Conservation (phyloP, 2,888 invertebrate species). For the Dromius quadrimaculatus region DNA sequence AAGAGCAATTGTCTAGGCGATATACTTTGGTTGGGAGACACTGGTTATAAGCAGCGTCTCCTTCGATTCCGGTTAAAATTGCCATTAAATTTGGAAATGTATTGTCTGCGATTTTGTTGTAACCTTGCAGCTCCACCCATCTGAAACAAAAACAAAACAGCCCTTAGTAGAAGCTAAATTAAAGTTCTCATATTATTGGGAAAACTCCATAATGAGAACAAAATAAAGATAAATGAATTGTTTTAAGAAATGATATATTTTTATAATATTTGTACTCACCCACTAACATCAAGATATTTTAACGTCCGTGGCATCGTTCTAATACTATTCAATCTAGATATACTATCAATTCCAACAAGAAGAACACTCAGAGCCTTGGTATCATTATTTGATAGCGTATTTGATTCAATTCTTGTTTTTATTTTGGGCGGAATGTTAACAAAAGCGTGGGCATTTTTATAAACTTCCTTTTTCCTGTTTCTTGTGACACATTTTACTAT, state of each 20-base stretch:
- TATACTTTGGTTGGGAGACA: conserved; percentile 69
- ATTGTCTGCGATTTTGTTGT: conserved; percentile 84
- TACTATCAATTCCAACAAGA: conserved; percentile 86
- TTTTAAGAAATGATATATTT: conserved; percentile 6
- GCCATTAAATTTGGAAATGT: conserved; percentile 93
- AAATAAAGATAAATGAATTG: conserved; percentile 1
- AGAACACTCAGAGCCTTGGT: conserved; percentile 74
- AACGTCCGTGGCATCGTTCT: conserved; percentile 82
- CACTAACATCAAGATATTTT: conserved; percentile 74
- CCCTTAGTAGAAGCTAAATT: conserved; percentile 25
- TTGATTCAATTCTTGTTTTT: conserved; percentile 57
- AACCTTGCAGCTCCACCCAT: conserved; percentile 63
- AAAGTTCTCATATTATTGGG: conserved; percentile 5
- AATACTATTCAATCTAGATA: conserved; percentile 82
- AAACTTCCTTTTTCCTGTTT: conserved; percentile 62
- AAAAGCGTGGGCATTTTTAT: conserved; percentile 71
- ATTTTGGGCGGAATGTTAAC: conserved; percentile 62
- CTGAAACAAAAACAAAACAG: conserved; percentile 54
- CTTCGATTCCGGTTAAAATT: conserved; percentile 77
- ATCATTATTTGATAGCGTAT: conserved; percentile 55
- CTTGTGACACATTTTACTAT: conserved; percentile 68
- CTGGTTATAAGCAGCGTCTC: conserved; percentile 65
- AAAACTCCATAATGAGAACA: not conserved
- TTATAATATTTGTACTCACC: conserved; percentile 55
- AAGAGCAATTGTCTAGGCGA: conserved; percentile 77